phyloP scores from a whole-genome alignment of 2,113 vertebrate genomes.

The Morone chrysops region DNA sequence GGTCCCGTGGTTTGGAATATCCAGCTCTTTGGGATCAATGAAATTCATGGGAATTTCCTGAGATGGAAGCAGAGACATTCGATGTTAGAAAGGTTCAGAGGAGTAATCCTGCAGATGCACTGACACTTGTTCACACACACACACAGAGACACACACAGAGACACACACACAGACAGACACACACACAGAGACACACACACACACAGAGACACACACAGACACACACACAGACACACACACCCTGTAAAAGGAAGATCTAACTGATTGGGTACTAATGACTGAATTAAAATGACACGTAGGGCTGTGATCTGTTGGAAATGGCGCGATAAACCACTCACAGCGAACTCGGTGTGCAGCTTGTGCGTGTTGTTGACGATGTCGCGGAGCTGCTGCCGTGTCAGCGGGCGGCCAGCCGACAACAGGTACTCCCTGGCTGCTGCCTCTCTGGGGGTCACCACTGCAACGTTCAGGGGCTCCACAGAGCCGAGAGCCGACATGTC shows the following conservation, averaged over 20 bases:
- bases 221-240: no score
- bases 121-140: no score
- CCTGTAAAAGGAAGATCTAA: no score
- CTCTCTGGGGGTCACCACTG: conserved; percentile 89
- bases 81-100: not conserved
- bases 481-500: conserved; percentile 93
- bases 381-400: conserved; percentile 89
- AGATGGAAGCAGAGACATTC: not conserved
- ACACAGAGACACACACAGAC: no score
- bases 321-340: conserved; percentile 78
- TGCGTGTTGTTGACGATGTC: conserved; percentile 87
- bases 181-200: conserved; percentile 15
- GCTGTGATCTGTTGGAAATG: no score
- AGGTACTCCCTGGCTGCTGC: conserved; percentile 92
- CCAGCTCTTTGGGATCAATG: conserved; percentile 95
- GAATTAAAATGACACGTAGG: no score
- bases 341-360: conserved; percentile 93
- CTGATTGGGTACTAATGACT: no score
- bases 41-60: conserved; percentile 99
- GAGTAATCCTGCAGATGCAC: no score
- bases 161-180: conserved; percentile 7
- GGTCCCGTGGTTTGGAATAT: conserved; percentile 92
- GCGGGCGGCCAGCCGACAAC: conserved; percentile 87
- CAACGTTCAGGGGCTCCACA: conserved; percentile 87
- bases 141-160: conserved; percentile 12